phyloP scores from a whole-genome alignment of 2,113 vertebrate species.

The Otus sunia region DNA sequence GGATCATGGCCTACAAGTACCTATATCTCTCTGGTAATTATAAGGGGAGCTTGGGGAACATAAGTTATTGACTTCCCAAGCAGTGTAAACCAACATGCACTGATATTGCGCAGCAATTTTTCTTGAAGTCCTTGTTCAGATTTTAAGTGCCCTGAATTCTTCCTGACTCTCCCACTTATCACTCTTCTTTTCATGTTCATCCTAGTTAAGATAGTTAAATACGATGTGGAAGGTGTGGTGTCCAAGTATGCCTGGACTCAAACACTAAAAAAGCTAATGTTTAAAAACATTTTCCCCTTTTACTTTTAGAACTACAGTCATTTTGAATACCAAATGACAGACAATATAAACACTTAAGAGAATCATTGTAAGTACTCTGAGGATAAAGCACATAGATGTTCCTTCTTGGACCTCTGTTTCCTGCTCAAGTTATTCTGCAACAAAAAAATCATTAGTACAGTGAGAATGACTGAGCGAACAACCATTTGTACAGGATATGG shows the following conservation, averaged over 20 bases:
- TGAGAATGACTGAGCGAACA: background rate
- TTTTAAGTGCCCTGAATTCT: background rate
- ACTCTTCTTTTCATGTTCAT: background rate
- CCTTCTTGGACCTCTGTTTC: background rate
- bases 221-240: background rate
- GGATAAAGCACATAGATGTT: background rate
- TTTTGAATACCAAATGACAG: background rate
- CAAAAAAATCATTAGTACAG: background rate
- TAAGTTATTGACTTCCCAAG: background rate
- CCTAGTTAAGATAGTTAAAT: background rate
- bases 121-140: background rate
- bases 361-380: background rate
- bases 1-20: background rate
- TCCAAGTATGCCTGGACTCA: background rate
- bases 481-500: background rate
- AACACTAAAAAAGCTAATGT: background rate
- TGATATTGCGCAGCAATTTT: background rate
- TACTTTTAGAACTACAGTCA: background rate
- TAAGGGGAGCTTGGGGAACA: background rate
- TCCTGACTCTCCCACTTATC: fast-evolving
- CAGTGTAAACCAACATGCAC: background rate
- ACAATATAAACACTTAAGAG: background rate
- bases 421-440: background rate
- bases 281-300: background rate
- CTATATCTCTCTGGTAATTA: background rate